These are phyloP conservation scores for Ostrea denselamellosa DNA, from an alignment of 1,140 invertebrate genomes.

Conservation along the genomic window DNA sequence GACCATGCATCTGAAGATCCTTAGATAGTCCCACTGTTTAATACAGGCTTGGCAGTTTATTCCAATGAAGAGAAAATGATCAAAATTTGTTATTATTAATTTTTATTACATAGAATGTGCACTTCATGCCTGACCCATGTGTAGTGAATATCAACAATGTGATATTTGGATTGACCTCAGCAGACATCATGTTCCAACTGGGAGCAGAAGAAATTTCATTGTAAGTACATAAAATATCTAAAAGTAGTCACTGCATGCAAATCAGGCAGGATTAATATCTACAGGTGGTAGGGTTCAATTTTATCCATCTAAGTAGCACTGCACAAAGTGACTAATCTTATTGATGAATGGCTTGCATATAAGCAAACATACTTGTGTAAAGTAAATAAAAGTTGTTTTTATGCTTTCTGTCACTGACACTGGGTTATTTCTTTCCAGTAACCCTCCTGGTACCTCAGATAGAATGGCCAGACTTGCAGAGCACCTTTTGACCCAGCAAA, in stretches of 20 bases:
- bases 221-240: conserved; percentile 81
- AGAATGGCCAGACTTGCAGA: conserved; percentile 79
- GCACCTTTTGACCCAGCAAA: conserved; percentile 88
- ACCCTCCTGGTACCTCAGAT: conserved; percentile 70
- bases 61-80: too few species aligned
- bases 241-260: neutral
- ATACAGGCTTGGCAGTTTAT: too few species aligned
- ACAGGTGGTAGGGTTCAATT: too few species aligned
- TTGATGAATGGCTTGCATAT: too few species aligned
- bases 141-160: conserved; percentile 88
- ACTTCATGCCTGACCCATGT: conserved; percentile 87
- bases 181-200: conserved; percentile 90
- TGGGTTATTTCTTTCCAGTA: conserved; percentile 52
- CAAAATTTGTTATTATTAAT: conserved; percentile 5
- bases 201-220: conserved; percentile 87
- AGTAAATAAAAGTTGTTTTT: neutral
- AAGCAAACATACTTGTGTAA: too few species aligned
- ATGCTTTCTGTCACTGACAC: neutral
- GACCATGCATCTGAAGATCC: too few species aligned
- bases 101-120: conserved; percentile 60
- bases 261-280: too few species aligned
- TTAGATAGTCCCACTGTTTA: too few species aligned
- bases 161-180: conserved; percentile 87
- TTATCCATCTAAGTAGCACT: too few species aligned
- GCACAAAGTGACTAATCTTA: too few species aligned